Percentiles rank a stretch among this genome's conserved stretches.
Conservation (phyloP, 2,113 vertebrate species). For the Callorhinus ursinus region DNA sequence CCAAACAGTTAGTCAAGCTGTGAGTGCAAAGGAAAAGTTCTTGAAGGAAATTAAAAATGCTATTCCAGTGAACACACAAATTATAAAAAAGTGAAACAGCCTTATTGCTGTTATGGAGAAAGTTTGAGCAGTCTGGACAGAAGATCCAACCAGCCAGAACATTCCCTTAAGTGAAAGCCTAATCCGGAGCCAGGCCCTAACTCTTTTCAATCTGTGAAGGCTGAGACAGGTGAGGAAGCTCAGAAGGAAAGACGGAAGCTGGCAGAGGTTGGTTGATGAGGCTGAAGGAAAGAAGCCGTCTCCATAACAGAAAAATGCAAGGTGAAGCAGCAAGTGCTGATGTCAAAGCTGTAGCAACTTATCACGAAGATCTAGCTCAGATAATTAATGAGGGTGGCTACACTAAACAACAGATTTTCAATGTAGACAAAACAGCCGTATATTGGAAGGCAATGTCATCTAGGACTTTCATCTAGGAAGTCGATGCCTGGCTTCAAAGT, state of each 20-base stretch:
- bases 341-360: neutral
- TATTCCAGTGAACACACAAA: neutral
- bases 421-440: neutral
- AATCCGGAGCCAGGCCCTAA: neutral
- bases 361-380: neutral
- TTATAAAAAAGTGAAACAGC: neutral
- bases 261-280: neutral
- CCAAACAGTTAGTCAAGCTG: neutral
- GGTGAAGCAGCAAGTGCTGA: neutral
- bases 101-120: neutral
- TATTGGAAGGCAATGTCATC: neutral
- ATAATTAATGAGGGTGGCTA: neutral
- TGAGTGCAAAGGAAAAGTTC: neutral
- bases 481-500: neutral
- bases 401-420: neutral
- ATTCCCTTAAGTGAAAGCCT: neutral
- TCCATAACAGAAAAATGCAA: neutral
- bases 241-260: neutral
- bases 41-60: neutral
- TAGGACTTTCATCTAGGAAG: neutral
- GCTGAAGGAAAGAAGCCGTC: neutral
- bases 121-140: neutral
- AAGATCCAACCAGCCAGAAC: neutral
- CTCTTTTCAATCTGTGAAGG: neutral
- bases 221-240: neutral